Evolutionary conservation across 2,797 vertebrate genomes (phyloP), one percentile per base, ranked within the genome.

Genomic region (Pseudochromis fuscus): DNA sequence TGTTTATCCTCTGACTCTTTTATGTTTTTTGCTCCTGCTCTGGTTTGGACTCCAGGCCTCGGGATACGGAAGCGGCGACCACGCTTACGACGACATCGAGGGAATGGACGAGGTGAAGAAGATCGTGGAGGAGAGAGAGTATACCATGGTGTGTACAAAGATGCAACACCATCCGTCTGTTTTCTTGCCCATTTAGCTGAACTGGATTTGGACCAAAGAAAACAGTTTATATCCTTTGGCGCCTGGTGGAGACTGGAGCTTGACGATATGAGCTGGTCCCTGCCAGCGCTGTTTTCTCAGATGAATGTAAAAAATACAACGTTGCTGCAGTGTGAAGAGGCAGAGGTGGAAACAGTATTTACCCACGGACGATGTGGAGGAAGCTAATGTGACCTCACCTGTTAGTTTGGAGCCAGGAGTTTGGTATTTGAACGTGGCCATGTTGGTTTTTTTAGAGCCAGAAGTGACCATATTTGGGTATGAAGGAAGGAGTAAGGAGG

Each of bases 21-120:
- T 38, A 10, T n/a, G n/a, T n/a, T n/a, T n/a, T 44, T 55, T 7
- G 3, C 12, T 55, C 16, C 25, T 46, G 2, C 4, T 55, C 31
- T 59, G n/a, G 0, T 73, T 8, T 70, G 44, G 21, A 23, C 53
- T 35, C 19, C 86, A 98, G 97, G 95, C 94, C 5, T 98, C 98
- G 1, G 98, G 97, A 28, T 96, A 95, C 24, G 89, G 85, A 64
- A 99, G 98, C 2, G 97, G 97, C 5, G 90, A 95, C 1, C 88
- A 85, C 2, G 75, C 75, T 9, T 79, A 94, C 38, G 93, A 94
- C 25, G 95, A 96, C 84, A 74, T 78, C 0, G 95, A 95, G 8
- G 73, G 82, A 21, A 44, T 27, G 40, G 81, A 90, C 0, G 94
- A 95, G 80, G 93, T 91, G 50, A 94, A 94, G 91, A 95, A 94